phyloP scores from a whole-genome alignment of 2,797 vertebrate genomes.

The Sebastolobus altivelis region DNA sequence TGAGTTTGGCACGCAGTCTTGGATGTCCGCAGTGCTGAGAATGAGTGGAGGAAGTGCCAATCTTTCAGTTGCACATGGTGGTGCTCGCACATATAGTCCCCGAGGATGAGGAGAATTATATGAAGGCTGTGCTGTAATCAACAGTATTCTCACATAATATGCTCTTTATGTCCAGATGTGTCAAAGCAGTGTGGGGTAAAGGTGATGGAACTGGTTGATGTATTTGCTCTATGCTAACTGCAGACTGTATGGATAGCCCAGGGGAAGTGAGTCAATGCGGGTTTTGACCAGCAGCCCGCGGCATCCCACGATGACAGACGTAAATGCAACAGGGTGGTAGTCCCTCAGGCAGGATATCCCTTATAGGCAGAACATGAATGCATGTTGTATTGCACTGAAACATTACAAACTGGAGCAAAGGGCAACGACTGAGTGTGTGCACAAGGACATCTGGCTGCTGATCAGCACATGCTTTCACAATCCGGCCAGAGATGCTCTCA shows the following conservation, averaged over 20 bases:
- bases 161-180: not conserved
- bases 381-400: slow-evolving; percentile 25
- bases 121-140: slow-evolving; percentile 14
- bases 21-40: slow-evolving; percentile 31
- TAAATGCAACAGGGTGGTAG: slow-evolving; percentile 49
- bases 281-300: slow-evolving; percentile 39
- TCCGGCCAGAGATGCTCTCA: slow-evolving; percentile 9
- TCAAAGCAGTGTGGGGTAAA: slow-evolving; percentile 1
- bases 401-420: slow-evolving; percentile 18
- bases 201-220: slow-evolving; percentile 15
- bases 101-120: slow-evolving; percentile 16
- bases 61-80: slow-evolving; percentile 43
- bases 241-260: slow-evolving; percentile 8
- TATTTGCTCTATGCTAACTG: slow-evolving; percentile 24
- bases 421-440: slow-evolving; percentile 1
- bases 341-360: slow-evolving; percentile 62
- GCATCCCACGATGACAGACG: slow-evolving; percentile 56
- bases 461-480: slow-evolving; percentile 27
- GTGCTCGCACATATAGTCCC: slow-evolving; percentile 4
- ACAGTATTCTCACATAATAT: slow-evolving; percentile 12
- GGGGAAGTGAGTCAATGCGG: slow-evolving; percentile 32
- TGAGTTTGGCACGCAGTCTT: not conserved
- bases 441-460: slow-evolving; percentile 13
- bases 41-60: slow-evolving; percentile 31
- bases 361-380: slow-evolving; percentile 38